These are phyloP conservation scores for Gymnothorax reevesii DNA, from an alignment of 2,797 vertebrate genomes.

Conservation along the genomic window DNA sequence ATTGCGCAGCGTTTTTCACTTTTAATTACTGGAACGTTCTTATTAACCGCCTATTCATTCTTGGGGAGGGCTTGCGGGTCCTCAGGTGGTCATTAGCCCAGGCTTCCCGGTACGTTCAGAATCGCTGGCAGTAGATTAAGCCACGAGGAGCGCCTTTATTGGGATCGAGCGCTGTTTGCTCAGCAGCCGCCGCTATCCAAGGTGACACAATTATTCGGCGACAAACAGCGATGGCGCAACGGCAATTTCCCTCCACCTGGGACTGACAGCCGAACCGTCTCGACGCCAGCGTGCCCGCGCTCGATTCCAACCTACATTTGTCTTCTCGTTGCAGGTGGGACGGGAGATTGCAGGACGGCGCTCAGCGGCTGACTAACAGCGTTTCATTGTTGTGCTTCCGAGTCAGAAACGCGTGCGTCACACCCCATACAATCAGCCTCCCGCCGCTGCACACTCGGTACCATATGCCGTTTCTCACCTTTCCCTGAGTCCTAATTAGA, in stretches of 20 bases:
- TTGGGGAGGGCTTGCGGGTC: conserved; percentile 46
- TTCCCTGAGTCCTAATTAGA: conserved; percentile 21
- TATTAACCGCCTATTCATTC: conserved; percentile 79
- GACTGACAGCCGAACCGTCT: background rate
- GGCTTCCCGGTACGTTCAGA: background rate
- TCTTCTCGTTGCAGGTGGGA: background rate
- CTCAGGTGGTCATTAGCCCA: conserved; percentile 53
- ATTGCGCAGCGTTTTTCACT: conserved; percentile 85
- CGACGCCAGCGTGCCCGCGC: background rate
- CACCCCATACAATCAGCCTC: background rate
- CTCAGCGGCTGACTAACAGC: background rate
- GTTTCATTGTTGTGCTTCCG: background rate
- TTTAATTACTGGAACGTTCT: conserved; percentile 90
- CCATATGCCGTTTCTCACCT: conserved; percentile 38
- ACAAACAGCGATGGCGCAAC: background rate
- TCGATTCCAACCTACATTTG: background rate
- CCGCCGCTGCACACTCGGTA: conserved; percentile 29
- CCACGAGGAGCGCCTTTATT: background rate
- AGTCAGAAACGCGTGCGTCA: background rate
- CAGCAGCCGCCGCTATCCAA: background rate
- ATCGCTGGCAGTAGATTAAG: background rate
- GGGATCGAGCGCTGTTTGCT: background rate
- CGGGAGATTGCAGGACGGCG: background rate
- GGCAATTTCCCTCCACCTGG: background rate
- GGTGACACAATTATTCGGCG: background rate